Percentiles rank a stretch among this genome's conserved stretches.
Conservation (phyloP, 1,140 invertebrate species). For the Luehdorfia chinensis region DNA sequence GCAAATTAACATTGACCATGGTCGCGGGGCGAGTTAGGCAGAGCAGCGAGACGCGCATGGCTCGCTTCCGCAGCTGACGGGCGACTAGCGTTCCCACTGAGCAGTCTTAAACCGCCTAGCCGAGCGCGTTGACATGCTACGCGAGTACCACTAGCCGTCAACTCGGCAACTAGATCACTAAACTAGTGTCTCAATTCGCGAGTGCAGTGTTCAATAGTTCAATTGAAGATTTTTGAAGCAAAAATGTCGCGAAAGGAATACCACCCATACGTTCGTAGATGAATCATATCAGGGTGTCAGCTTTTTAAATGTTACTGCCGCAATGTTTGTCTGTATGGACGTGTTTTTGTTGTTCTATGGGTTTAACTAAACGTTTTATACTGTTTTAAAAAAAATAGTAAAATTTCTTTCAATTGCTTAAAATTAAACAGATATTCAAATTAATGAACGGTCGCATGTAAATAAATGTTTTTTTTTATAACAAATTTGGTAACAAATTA, state of each 20-base stretch:
- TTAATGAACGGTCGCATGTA: conserved; percentile 8
- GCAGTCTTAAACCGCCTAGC: conserved; percentile 52
- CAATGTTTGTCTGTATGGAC: conserved; percentile 50
- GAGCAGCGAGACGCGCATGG: conserved; percentile 52
- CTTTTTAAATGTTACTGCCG: conserved; percentile 50
- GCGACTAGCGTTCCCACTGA: conserved; percentile 20
- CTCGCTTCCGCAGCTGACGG: conserved; percentile 28
- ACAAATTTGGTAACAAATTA: background rate
- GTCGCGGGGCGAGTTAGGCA: conserved; percentile 31
- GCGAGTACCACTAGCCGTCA: conserved; percentile 32
- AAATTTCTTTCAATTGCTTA: background rate
- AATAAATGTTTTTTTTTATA: too few relatives aligned
- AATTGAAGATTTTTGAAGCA: conserved; percentile 28
- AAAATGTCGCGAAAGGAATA: conserved; percentile 54
- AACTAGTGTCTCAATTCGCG: conserved; percentile 26
- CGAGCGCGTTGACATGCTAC: conserved; percentile 52
- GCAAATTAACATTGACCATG: conserved; percentile 64
- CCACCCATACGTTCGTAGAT: conserved; percentile 60
- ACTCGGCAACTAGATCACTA: conserved; percentile 24
- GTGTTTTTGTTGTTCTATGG: conserved; percentile 28
- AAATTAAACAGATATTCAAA: background rate
- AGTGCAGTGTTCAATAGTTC: conserved; percentile 36
- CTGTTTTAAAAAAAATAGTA: too few relatives aligned
- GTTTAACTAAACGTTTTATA: conserved; percentile 28
- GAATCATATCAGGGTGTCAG: conserved; percentile 56